phyloP scores from a whole-genome alignment of 92 coral and sea anemone genomes.

The Siderastrea radians region DNA sequence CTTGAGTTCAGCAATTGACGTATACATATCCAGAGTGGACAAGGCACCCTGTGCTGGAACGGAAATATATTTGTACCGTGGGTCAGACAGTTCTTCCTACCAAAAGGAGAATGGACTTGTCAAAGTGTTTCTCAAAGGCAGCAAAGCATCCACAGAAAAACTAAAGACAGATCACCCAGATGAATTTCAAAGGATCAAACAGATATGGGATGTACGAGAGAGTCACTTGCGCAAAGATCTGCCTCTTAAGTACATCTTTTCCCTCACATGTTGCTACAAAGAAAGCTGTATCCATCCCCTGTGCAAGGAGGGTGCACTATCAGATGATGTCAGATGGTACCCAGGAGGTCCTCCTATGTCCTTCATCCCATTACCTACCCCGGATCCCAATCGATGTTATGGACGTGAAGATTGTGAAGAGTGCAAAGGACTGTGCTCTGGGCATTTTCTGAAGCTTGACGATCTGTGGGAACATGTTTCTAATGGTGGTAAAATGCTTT shows the following conservation, averaged over 20 bases:
- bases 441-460: constrained; percentile 9
- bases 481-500: constrained; percentile 12
- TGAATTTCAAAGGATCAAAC: constrained; percentile 14
- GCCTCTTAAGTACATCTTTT: constrained; percentile 29
- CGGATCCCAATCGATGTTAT: constrained; percentile 28
- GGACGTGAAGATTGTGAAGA: constrained; percentile 26
- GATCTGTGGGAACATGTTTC: constrained; percentile 36
- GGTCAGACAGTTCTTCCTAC: constrained; percentile 16
- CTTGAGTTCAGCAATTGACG: constrained; percentile 29
- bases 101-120: constrained; percentile 12
- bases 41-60: too few relatives aligned
- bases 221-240: constrained; percentile 23
- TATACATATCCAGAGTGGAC: background rate
- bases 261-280: constrained; percentile 23
- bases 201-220: constrained; percentile 29
- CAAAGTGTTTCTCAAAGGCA: constrained; percentile 24
- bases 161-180: background rate
- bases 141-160: background rate
- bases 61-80: background rate
- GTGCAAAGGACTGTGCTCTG: constrained; percentile 37
- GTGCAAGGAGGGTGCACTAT: constrained; percentile 16
- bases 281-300: constrained; percentile 31
- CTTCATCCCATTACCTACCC: constrained; percentile 41
- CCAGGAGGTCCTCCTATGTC: constrained; percentile 39
- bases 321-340: background rate